Percentiles rank a stretch among this genome's conserved stretches.
These are phyloP conservation scores for Lepus europaeus DNA, from an alignment of 2,113 vertebrate species.

Conservation along the genomic window DNA sequence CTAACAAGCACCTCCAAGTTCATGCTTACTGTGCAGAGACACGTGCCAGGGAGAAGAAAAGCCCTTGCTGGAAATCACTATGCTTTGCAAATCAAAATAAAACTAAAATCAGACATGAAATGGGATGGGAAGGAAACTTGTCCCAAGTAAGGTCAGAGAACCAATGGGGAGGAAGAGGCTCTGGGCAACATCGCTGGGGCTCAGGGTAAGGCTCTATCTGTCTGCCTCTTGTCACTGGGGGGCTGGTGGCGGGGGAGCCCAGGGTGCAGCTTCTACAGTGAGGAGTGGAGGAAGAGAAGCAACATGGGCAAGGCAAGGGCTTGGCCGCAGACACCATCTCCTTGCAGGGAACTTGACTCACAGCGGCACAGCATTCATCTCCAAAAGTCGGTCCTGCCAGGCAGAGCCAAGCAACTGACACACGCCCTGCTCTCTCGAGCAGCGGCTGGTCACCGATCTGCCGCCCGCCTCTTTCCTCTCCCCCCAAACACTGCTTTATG, in stretches of 20 bases:
- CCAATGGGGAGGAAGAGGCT: not conserved
- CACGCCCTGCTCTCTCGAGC: not conserved
- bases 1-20: not conserved
- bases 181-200: slow-evolving; percentile 68
- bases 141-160: not conserved
- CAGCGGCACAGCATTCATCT: slow-evolving; percentile 50
- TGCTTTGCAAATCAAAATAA: not conserved
- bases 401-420: slow-evolving; percentile 4
- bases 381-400: not conserved
- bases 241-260: slow-evolving; percentile 16
- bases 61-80: too few relatives aligned
- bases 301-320: slow-evolving; percentile 79
- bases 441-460: not conserved
- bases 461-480: not conserved
- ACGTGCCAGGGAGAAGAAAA: not conserved
- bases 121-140: not conserved
- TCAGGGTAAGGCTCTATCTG: slow-evolving; percentile 59
- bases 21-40: not conserved
- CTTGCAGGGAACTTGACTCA: slow-evolving; percentile 65
- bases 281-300: slow-evolving; percentile 59
- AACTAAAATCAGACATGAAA: not conserved
- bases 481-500: too few relatives aligned
- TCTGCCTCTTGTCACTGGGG: not conserved
- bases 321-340: slow-evolving; percentile 74
- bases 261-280: slow-evolving; percentile 69